phyloP scores from a whole-genome alignment of 2,797 vertebrate species.

The Lepus townsendii region DNA sequence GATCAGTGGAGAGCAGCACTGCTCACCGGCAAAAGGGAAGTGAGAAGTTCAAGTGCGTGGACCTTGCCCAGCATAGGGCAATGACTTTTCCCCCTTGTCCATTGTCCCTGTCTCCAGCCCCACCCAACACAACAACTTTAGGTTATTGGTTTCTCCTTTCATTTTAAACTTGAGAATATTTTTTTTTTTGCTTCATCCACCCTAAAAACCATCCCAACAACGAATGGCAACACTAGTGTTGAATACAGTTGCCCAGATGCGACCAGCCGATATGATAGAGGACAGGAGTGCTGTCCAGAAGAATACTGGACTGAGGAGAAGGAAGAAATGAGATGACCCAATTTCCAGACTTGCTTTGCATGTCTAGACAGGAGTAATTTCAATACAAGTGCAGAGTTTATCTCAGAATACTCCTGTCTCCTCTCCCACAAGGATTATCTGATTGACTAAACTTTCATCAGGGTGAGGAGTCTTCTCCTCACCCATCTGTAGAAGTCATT shows the following conservation, averaged over 20 bases:
- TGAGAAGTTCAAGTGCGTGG: background rate
- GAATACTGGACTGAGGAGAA: background rate
- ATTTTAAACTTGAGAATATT: constrained; percentile 44
- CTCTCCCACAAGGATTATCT: background rate
- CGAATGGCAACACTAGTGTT: background rate
- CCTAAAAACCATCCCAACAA: background rate
- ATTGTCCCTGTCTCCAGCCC: too few species aligned
- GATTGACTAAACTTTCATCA: background rate
- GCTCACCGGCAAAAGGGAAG: background rate
- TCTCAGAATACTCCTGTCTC: background rate
- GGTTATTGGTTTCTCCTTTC: constrained; percentile 34
- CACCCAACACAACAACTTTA: background rate
- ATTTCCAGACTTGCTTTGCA: background rate
- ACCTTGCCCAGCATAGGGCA: background rate
- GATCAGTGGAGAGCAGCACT: background rate
- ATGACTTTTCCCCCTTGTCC: background rate
- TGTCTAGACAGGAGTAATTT: background rate
- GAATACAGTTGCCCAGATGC: background rate
- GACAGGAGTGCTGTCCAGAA: background rate
- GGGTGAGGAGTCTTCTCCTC: background rate
- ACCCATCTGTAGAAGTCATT: background rate
- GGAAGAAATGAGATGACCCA: background rate
- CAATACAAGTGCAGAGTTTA: background rate
- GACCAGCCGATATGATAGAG: background rate
- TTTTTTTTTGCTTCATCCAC: constrained; percentile 6